A percentile compares a stretch with the other conserved stretches of the same genome.
Evolutionary conservation across 2,113 vertebrate species (phyloP).

Genomic region (Hemicordylus capensis): DNA sequence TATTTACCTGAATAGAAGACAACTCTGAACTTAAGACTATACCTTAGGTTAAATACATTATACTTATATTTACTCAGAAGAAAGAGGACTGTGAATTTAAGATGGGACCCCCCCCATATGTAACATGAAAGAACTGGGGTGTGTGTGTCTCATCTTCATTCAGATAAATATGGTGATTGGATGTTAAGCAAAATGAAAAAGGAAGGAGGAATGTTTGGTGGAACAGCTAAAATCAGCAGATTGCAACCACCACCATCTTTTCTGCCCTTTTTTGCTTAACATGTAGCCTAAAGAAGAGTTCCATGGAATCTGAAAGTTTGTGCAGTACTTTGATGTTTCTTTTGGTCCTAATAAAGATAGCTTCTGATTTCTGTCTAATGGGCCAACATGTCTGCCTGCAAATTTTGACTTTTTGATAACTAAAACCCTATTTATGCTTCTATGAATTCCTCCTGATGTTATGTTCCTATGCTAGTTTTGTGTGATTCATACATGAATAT

Average conservation of each 20-base stretch:
- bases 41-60: no score
- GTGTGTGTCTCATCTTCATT: no score
- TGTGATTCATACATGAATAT: background rate
- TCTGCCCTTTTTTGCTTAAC: background rate
- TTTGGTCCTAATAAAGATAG: background rate
- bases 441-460: background rate
- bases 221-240: background rate
- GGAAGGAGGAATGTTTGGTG: background rate
- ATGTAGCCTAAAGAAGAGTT: background rate
- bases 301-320: background rate
- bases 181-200: background rate
- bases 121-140: no score
- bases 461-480: background rate
- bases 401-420: no score
- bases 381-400: no score
- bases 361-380: background rate
- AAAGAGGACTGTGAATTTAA: no score
- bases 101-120: no score
- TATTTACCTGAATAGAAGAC: no score
- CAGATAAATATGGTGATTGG: no score
- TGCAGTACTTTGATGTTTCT: background rate
- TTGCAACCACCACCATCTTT: background rate
- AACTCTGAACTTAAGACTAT: no score
- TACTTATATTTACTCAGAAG: no score
- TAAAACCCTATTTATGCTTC: background rate